These are phyloP conservation scores for Gasterosteus nipponicus DNA, from an alignment of 2,113 vertebrate species.

Conservation along the genomic window DNA sequence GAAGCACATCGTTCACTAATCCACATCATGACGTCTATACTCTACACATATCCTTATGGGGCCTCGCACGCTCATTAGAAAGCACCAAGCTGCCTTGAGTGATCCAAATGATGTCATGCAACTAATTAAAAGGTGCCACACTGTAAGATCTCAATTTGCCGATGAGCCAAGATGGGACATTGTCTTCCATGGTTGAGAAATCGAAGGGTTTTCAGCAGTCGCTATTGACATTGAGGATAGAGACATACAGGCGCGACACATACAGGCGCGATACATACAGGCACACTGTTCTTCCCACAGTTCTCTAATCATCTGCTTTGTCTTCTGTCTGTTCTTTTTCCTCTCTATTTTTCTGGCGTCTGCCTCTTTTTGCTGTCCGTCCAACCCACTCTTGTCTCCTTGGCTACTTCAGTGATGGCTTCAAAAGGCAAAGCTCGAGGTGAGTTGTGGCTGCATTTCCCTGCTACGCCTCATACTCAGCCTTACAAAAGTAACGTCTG, in stretches of 20 bases:
- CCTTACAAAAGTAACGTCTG: neutral
- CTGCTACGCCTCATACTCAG: conserved; percentile 36
- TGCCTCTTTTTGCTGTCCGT: conserved; percentile 64
- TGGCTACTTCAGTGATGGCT: conserved; percentile 80
- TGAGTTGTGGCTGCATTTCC: conserved; percentile 73
- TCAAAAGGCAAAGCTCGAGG: conserved; percentile 85
- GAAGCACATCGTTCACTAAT: conserved; percentile 24
- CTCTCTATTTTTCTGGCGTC: conserved; percentile 52
- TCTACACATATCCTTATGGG: conserved; percentile 19
- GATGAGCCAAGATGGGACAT: conserved; percentile 56
- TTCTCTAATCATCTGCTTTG: conserved; percentile 76
- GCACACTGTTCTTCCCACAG: conserved; percentile 51
- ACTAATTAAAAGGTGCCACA: conserved; percentile 67
- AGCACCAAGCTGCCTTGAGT: conserved; percentile 23
- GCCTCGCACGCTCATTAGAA: conserved; percentile 42
- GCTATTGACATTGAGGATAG: conserved; percentile 60
- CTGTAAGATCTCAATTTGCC: conserved; percentile 59
- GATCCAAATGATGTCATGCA: conserved; percentile 51
- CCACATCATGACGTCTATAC: conserved; percentile 21
- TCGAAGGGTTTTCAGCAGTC: conserved; percentile 11
- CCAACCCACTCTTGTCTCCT: conserved; percentile 58
- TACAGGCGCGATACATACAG: conserved; percentile 37
- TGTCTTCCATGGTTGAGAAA: conserved; percentile 53
- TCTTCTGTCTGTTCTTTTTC: conserved; percentile 65
- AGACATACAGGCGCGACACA: conserved; percentile 42